Evolutionary conservation across 1,140 invertebrate species (phyloP).

Genomic region (Palaemon carinicauda): DNA sequence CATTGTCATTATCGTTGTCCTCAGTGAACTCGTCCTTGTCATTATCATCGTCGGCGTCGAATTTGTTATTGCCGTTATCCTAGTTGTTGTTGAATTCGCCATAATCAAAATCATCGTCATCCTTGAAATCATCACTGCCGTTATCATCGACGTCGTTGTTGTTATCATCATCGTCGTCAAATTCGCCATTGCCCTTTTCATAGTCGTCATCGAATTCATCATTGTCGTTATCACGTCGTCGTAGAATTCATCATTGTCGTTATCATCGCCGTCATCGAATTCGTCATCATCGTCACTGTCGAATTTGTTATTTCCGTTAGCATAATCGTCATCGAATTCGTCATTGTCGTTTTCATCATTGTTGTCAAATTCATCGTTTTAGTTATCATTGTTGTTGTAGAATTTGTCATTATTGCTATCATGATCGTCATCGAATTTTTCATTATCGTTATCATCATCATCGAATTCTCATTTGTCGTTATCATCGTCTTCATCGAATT

Average conservation of each 20-base stretch:
- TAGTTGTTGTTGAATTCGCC: neutral
- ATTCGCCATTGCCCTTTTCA: neutral
- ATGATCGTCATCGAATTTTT: too few species aligned
- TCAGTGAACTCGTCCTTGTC: neutral
- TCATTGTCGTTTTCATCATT: neutral
- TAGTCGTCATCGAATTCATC: neutral
- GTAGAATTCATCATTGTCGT: neutral
- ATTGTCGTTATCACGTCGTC: neutral
- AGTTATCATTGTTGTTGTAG: too few species aligned
- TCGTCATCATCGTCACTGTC: too few species aligned
- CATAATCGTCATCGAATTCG: too few species aligned
- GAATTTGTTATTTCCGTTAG: too few species aligned
- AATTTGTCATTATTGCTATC: too few species aligned
- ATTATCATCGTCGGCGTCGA: neutral
- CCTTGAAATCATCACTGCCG: neutral
- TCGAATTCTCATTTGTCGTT: too few species aligned
- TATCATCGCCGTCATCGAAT: neutral
- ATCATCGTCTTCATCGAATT: too few species aligned
- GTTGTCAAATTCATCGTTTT: too few species aligned
- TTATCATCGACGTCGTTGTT: neutral
- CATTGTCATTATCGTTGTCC: neutral
- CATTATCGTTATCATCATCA: too few species aligned
- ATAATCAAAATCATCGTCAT: neutral
- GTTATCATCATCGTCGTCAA: neutral
- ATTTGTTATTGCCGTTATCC: neutral